Base-by-base conservation (phyloP, 2,113 vertebrate species). In the Cyprinus carpio region DNA sequence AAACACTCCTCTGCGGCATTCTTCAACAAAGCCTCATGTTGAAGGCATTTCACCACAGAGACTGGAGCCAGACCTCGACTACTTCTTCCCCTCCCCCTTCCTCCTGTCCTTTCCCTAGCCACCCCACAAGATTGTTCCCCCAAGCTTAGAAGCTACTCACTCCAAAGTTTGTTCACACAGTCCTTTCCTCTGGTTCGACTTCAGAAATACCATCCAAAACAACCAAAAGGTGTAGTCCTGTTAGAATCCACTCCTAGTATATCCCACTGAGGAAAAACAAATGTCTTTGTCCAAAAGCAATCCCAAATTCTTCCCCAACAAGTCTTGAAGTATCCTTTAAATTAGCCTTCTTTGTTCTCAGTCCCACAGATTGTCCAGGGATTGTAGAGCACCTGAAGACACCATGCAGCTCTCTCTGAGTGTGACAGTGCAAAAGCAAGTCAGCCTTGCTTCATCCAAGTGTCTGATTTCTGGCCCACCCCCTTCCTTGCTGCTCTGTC, bases 31-130 rank as follows among this genome's bases (percentile, higher is more conserved):
- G 64, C 34, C 72, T 88, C 87, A 84, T 86, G 88, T 72, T 92
- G 87, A 88, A 92, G 88, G 85, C 87, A 88, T 40, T 89, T 89
- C 87, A 91, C 90, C 88, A 87, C 64, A 84, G 87, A 89, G 89
- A 91, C 89, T 72, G 82, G 78, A 87, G 88, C 74, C 58, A 43
- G 67, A 84, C 49, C 60, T 51, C 29, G 64, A 82, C 65, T 71
- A 86, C 3, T 85, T 90, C 89, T 80, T 89, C 89, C 92, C 92
- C 91, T 92, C 92, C 92, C 93, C 92, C 92, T 90, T 89, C 75
- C 82, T 84, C 84, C n/a, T 65, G 74, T 81, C 84, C 34, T 76
- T 76, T 54, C 16, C 56, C 11, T 16, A 74, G 71, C 34, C 3
- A 75, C 84, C 67, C 84, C 84, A 62, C 51, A 46, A 69, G 81